phyloP scores from a whole-genome alignment of 2,888 invertebrate species.

The Branchellion lobata region DNA sequence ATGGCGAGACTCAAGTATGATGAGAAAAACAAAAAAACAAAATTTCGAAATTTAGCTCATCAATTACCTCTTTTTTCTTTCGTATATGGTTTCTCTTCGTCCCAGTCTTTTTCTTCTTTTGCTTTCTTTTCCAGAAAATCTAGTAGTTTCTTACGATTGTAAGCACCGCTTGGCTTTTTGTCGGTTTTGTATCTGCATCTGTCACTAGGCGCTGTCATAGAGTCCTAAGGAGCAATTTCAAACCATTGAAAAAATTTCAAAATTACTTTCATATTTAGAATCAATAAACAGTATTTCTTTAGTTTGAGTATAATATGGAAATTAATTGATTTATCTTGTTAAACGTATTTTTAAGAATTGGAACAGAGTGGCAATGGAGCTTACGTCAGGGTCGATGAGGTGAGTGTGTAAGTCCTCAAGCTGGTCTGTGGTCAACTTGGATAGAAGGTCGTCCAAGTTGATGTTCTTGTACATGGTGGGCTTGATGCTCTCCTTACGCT shows the following conservation, averaged over 20 bases:
- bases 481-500: neutral
- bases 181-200: conserved; percentile 92
- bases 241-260: too few species aligned
- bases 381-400: conserved; percentile 52
- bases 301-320: neutral
- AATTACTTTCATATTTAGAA: too few species aligned
- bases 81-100: conserved; percentile 89
- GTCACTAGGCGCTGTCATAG: conserved; percentile 91
- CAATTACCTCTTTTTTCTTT: conserved; percentile 74
- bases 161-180: conserved; percentile 90
- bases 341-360: too few species aligned
- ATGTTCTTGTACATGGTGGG: conserved; percentile 45
- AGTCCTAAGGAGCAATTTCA: conserved; percentile 77
- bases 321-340: too few species aligned
- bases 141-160: conserved; percentile 75
- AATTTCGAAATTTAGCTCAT: too few species aligned
- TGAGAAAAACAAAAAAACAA: too few species aligned
- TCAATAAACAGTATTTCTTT: too few species aligned
- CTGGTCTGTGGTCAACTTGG: conserved; percentile 58
- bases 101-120: conserved; percentile 94
- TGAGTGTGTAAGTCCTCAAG: conserved; percentile 54
- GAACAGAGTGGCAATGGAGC: too few species aligned
- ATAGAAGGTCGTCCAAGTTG: conserved; percentile 53
- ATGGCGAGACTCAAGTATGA: neutral
- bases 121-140: conserved; percentile 81